Conservation (phyloP, 2,113 vertebrate genomes). For the Amphilophus citrinellus region DNA sequence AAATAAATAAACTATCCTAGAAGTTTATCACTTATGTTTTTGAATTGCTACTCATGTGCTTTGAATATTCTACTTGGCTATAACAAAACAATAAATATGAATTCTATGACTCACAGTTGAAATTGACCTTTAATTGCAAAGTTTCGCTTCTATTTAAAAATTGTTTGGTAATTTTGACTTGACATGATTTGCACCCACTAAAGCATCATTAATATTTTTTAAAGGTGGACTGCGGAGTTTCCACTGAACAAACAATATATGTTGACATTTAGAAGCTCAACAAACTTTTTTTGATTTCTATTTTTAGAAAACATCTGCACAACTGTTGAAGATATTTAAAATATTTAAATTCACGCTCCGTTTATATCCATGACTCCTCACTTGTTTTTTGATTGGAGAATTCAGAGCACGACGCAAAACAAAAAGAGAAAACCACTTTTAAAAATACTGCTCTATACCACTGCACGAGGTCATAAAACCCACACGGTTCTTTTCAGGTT, state of each 20-base stretch:
- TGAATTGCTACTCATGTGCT: neutral
- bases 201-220: neutral
- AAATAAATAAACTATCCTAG: neutral
- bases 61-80: neutral
- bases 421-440: neutral
- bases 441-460: neutral
- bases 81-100: neutral
- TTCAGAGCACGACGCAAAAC: neutral
- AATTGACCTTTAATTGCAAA: slow-evolving; percentile 3
- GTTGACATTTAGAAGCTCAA: neutral
- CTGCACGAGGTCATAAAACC: slow-evolving; percentile 6
- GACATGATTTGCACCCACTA: neutral
- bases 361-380: neutral
- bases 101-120: slow-evolving; percentile 6
- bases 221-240: neutral
- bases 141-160: neutral
- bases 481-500: neutral
- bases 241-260: neutral
- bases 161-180: neutral
- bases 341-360: neutral
- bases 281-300: neutral
- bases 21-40: neutral
- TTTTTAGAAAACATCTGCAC: neutral
- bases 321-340: neutral
- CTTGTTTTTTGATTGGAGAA: neutral